A percentile compares a stretch with the other conserved stretches of the same genome.
phyloP scores from a whole-genome alignment of 2,888 invertebrate genomes.

The Spatulosminthurus flaviceps region DNA sequence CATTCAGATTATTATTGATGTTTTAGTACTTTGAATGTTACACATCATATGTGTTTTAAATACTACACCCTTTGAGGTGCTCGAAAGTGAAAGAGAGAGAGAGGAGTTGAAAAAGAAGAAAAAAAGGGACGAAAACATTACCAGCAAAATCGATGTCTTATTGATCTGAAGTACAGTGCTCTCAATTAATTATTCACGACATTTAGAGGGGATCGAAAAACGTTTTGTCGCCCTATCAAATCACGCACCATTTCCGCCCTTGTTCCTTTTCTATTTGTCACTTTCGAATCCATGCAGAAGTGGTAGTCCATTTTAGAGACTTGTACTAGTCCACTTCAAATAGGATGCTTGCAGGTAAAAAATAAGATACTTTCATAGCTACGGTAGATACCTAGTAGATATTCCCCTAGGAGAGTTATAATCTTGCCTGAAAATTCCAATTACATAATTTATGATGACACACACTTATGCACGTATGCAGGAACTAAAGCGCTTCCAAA shows the following conservation, averaged over 20 bases:
- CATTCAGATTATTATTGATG: too few species aligned
- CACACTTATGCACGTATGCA: background rate
- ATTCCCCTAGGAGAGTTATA: constrained; percentile 3
- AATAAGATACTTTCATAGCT: constrained; percentile 5
- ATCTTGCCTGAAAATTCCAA: constrained; percentile 32
- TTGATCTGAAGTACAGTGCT: constrained; percentile 48
- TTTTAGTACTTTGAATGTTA: background rate
- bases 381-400: background rate
- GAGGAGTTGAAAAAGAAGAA: constrained; percentile 6
- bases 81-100: too few species aligned
- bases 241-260: constrained; percentile 52
- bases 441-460: constrained; percentile 38
- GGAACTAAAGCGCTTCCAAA: background rate
- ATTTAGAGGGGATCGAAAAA: constrained; percentile 52
- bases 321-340: background rate
- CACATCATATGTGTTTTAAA: background rate
- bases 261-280: constrained; percentile 39
- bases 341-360: background rate
- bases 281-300: constrained; percentile 25
- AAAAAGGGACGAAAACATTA: constrained; percentile 37
- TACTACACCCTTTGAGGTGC: background rate
- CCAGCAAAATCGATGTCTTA: constrained; percentile 49
- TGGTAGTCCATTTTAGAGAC: background rate
- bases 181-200: constrained; percentile 53
- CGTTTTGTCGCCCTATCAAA: constrained; percentile 55